Percentiles rank a stretch among this genome's conserved stretches.
Conservation (phyloP, 2,797 vertebrate species). For the Fundulus diaphanus region DNA sequence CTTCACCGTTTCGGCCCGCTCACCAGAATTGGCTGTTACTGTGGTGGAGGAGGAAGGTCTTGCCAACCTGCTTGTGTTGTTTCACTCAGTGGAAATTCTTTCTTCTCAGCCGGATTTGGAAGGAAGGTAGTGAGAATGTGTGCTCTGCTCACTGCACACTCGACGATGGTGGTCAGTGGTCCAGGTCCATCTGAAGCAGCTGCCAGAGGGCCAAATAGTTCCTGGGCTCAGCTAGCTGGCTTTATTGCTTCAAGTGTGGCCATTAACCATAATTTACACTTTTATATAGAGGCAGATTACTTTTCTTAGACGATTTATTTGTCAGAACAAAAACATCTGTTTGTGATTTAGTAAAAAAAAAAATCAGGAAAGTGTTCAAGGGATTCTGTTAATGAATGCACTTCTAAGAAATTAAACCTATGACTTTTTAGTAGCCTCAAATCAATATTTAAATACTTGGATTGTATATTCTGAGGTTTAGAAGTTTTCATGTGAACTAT, state of each 20-base stretch:
- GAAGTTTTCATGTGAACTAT: too few relatives aligned
- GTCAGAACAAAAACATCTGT: background rate
- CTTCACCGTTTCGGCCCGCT: slow-evolving; percentile 7
- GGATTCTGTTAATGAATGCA: too few relatives aligned
- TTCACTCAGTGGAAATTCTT: background rate
- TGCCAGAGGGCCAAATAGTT: slow-evolving; percentile 10
- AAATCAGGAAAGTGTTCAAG: background rate
- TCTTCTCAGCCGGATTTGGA: slow-evolving; percentile 11
- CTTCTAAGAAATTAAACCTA: too few relatives aligned
- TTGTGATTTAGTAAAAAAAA: background rate
- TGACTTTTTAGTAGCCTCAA: too few relatives aligned
- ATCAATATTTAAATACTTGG: too few relatives aligned
- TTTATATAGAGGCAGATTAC: background rate
- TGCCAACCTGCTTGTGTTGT: slow-evolving; percentile 20
- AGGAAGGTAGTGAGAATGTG: background rate
- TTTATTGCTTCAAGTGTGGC: slow-evolving; percentile 1
- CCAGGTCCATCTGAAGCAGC: slow-evolving; percentile 12
- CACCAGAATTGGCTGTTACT: background rate
- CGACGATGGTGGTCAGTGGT: background rate
- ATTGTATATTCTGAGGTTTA: too few relatives aligned
- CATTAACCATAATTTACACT: background rate
- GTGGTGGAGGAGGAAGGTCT: background rate
- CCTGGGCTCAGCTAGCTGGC: background rate
- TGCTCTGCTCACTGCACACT: background rate
- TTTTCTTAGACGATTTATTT: background rate